phyloP scores from a whole-genome alignment of 2,888 invertebrate species.

The Alcis repandata region DNA sequence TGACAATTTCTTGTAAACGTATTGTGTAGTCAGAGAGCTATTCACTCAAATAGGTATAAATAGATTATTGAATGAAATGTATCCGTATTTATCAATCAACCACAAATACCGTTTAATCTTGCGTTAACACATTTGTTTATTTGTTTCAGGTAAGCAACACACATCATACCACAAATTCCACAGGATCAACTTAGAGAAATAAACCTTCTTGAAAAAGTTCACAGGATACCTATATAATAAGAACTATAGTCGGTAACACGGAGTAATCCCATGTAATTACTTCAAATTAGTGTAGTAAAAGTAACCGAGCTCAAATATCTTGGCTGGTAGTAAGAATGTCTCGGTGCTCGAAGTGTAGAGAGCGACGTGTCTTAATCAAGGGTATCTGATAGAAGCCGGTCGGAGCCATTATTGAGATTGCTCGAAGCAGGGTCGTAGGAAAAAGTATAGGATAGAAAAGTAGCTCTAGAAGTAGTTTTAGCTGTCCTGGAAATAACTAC shows the following conservation, averaged over 20 bases:
- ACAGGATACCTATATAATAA: no score
- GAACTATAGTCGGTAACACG: no score
- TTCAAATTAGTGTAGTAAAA: neutral
- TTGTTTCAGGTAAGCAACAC: constrained; percentile 27
- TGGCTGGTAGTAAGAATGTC: neutral
- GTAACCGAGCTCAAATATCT: neutral
- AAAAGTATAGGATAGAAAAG: neutral
- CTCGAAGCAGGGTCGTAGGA: constrained; percentile 30
- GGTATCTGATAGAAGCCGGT: constrained; percentile 43
- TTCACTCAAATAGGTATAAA: no score
- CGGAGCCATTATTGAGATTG: constrained; percentile 54
- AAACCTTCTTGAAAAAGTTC: no score
- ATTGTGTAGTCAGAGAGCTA: no score
- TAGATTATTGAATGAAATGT: no score
- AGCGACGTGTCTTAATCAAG: constrained; percentile 52
- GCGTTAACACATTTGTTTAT: neutral
- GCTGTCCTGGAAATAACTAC: neutral
- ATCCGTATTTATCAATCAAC: no score
- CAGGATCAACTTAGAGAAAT: neutral
- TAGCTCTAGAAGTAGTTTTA: neutral
- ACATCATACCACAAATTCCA: neutral
- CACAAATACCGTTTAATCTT: neutral
- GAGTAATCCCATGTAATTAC: no score
- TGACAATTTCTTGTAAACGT: no score
- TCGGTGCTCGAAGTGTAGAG: constrained; percentile 28